Evolutionary conservation across 2,113 vertebrate genomes (phyloP).

Genomic region (Takifugu bimaculatus): DNA sequence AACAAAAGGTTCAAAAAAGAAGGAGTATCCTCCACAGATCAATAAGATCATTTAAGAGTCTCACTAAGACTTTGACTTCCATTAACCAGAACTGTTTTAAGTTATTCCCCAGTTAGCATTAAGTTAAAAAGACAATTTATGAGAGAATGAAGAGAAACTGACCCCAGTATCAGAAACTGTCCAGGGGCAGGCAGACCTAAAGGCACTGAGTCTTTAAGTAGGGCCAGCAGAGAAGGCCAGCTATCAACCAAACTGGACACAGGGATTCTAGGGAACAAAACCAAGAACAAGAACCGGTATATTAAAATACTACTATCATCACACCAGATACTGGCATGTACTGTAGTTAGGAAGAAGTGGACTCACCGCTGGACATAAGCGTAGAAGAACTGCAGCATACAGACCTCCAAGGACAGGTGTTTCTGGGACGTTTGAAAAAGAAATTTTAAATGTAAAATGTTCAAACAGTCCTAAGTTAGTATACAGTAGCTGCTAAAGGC

Average conservation of each 20-base stretch:
- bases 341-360: neutral
- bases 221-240: slow-evolving; percentile 88
- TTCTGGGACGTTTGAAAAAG: slow-evolving; percentile 76
- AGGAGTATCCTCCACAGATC: neutral
- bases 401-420: slow-evolving; percentile 95
- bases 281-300: neutral
- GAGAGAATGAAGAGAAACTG: slow-evolving; percentile 37
- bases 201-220: slow-evolving; percentile 94
- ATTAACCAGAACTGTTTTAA: neutral
- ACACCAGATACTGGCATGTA: neutral
- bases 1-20: neutral
- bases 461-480: neutral
- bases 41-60: neutral
- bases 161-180: slow-evolving; percentile 97
- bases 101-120: neutral
- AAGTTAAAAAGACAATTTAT: neutral
- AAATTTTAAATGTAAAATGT: neutral
- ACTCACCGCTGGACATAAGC: slow-evolving; percentile 96
- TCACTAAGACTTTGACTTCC: neutral
- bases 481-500: neutral
- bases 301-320: neutral
- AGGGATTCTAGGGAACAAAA: slow-evolving; percentile 78
- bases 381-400: slow-evolving; percentile 99
- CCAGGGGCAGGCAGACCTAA: slow-evolving; percentile 91
- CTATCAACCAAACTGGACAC: slow-evolving; percentile 94